Base-by-base conservation (phyloP, 2,797 vertebrate genomes). In the Alcedo quadribrachys region DNA sequence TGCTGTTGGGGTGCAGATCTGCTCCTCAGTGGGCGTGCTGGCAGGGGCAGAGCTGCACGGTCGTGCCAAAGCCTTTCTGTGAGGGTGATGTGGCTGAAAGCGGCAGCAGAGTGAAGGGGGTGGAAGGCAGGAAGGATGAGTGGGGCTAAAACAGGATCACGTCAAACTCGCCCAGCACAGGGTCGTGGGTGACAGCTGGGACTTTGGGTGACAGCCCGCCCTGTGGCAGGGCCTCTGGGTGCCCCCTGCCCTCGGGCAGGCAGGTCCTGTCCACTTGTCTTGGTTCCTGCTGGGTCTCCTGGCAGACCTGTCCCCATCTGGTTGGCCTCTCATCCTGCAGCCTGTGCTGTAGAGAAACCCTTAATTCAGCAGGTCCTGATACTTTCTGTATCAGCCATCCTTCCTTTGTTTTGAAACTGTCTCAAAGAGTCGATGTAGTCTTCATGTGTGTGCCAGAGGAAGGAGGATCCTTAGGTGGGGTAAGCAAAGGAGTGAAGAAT, bases 91-190 rank as follows among this genome's bases (percentile, higher is more conserved):
- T 48, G 8, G 30, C 14, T 22, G 7, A 19, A 67, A 60, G 62
- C 24, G 32, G 35, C 37, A 28, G 45, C 54, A 48, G 5, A 9
- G 27, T 2, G 22, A 25, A 69, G 51, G 30, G 24, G 30, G 4
- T 12, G 10, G 54, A n/a, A 33, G 43, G 28, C 18, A 28, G 35
- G 33, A 79, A 40, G 60, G 37, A 28, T 20, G 43, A 32, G 25
- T 24, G 48, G 16, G 35, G 20, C n/a, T 33, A 12, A 28, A 63
- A 3, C 45, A 60, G 57, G 43, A 15, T 35, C 57, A 2, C 2
- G 1, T n/a, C 32, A 27, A n/a, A 20, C 57, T 45, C 0, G 0
- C 2, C 2, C 2, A 2, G 67, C 4, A 0, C 0, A 0, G 46
- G 67, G 21, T 37, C 30, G 30, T 15, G 45, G 30, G 1, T 16